Evolutionary conservation across 2,888 invertebrate genomes (phyloP).

Genomic region (Platycnemis pennipes): DNA sequence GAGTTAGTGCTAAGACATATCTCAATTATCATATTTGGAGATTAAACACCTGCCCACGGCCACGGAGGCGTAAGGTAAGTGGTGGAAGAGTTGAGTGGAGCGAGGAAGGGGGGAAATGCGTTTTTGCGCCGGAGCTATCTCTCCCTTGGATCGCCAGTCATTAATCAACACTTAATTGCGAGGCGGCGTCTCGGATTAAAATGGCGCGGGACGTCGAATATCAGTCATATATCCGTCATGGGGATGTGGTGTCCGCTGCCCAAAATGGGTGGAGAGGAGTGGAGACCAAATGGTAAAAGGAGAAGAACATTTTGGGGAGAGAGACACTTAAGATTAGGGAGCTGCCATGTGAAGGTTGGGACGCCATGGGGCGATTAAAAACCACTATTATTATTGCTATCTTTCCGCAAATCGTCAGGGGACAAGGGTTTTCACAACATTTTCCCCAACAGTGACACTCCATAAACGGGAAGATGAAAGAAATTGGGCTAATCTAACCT

Average conservation of each 20-base stretch:
- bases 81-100: background rate
- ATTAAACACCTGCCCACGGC: conserved; percentile 44
- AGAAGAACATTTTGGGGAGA: background rate
- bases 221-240: conserved; percentile 24
- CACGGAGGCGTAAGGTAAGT: conserved; percentile 1
- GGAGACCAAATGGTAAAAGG: background rate
- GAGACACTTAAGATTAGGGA: background rate
- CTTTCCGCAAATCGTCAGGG: conserved; percentile 14
- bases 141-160: conserved; percentile 9
- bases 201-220: conserved; percentile 39
- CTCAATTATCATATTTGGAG: conserved; percentile 39
- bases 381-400: conserved; percentile 4
- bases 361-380: conserved; percentile 19
- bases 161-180: conserved; percentile 46
- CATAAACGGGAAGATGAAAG: background rate
- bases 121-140: conserved; percentile 33
- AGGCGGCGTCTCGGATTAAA: conserved; percentile 20
- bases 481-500: background rate
- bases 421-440: conserved; percentile 21
- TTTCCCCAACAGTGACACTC: background rate
- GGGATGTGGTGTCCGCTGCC: background rate
- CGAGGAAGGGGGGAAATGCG: background rate
- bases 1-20: background rate
- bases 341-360: too few relatives aligned
- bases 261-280: background rate